Evolutionary conservation across 1,140 invertebrate species (phyloP).

Genomic region (Drosophila lowei): DNA sequence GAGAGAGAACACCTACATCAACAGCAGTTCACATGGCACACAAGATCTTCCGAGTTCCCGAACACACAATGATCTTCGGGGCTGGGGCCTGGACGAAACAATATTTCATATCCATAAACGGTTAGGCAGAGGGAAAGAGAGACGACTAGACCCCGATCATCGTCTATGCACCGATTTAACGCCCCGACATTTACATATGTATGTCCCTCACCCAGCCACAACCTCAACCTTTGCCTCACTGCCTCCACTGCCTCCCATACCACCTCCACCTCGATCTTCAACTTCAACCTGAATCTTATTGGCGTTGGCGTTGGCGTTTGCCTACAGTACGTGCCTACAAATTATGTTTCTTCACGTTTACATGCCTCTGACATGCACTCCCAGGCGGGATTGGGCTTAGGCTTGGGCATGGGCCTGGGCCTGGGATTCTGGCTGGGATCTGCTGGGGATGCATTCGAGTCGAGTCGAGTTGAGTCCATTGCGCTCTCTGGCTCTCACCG

Average conservation of each 20-base stretch:
- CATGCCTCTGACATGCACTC: constrained; percentile 79
- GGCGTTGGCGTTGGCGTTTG: constrained; percentile 69
- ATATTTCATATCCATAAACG: constrained; percentile 79
- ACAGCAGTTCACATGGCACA: constrained; percentile 30
- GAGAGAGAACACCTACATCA: constrained; percentile 60
- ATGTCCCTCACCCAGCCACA: constrained; percentile 20
- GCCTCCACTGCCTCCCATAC: too few species aligned
- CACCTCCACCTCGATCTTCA: constrained; percentile 24
- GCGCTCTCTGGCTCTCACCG: constrained; percentile 54
- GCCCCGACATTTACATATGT: constrained; percentile 81
- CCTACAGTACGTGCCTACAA: constrained; percentile 71
- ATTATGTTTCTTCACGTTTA: constrained; percentile 81
- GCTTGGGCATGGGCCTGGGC: constrained; percentile 19
- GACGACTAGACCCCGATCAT: constrained; percentile 3
- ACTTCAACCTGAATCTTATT: constrained; percentile 56
- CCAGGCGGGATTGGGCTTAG: constrained; percentile 37
- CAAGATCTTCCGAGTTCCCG: constrained; percentile 59
- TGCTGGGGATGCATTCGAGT: constrained; percentile 40
- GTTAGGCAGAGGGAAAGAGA: constrained; percentile 36
- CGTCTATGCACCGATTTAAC: constrained; percentile 79
- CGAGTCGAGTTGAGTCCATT: background rate
- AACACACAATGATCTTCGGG: constrained; percentile 61
- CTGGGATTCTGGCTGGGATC: constrained; percentile 31
- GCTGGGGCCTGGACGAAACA: constrained; percentile 30
- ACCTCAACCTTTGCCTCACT: background rate